Evolutionary conservation across 2,113 vertebrate genomes (phyloP), one percentile per base, ranked within the genome.

Genomic region (Scophthalmus maximus): DNA sequence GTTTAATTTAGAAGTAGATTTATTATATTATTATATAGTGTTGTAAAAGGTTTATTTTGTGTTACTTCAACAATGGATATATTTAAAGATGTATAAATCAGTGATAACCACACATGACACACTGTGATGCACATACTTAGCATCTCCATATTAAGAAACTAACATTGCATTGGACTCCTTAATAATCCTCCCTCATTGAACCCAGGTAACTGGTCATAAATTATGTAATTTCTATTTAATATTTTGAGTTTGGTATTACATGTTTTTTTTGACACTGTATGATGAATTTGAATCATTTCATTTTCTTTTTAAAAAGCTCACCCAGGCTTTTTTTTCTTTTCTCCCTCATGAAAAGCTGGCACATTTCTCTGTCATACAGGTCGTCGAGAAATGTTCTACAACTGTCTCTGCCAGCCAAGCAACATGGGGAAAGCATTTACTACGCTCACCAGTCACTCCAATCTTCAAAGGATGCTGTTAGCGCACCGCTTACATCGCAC

Each of bases 401-500:
- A 65, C 75, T 55, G 75, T 71, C 71, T 81, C 53, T 50, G 67
- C 73, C 58, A 23, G 11, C 73, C 8, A 4, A 57, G 76, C 47
- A 82, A 74, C 74, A 79, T 14, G 47, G 40, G 29, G 63, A 86
- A 74, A 78, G 86, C 77, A 77, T 88, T 88, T 85, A 69, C 69
- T 34, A 34, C 8, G 47, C 77, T 86, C 77, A 55, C 73, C 82
- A 78, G 84, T 89, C 84, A 75, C 63, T 73, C 67, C 86, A 81
- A 86, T 87, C 86, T 86, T 85, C 82, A 88, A 86, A 89, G 73
- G 53, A 81, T 36, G 73, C 59, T 71, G 68, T 68, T 83, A 78
- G 79, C 77, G 72, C 68, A 23, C 23, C 42, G 56, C 69, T 79
- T 56, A 60, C 66, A 62, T 68, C 17, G 62, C 66, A 70, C 57